Conservation (phyloP, 2,113 vertebrate genomes). For the Tretioscincus oriximinensis region DNA sequence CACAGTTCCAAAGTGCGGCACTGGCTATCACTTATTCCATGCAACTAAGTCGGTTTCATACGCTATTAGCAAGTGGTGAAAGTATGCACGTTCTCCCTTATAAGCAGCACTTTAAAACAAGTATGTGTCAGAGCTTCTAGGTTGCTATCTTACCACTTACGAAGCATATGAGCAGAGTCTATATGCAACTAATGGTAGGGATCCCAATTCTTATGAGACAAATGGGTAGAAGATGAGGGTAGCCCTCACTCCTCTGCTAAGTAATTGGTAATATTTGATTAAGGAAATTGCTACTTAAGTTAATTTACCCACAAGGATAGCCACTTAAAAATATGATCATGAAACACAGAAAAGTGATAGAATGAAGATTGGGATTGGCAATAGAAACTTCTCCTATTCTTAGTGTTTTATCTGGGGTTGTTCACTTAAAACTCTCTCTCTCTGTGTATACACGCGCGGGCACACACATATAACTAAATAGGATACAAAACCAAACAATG, state of each 20-base stretch:
- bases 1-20: background rate
- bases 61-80: background rate
- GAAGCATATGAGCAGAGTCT: background rate
- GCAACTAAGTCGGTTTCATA: background rate
- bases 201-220: background rate
- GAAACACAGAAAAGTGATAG: too few relatives aligned
- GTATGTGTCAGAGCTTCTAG: too few relatives aligned
- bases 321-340: background rate
- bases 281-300: background rate
- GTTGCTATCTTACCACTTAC: background rate
- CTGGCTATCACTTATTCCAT: background rate
- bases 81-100: background rate
- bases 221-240: too few relatives aligned
- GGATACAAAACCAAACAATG: too few relatives aligned
- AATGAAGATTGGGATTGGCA: too few relatives aligned
- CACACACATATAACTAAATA: too few relatives aligned
- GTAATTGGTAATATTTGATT: background rate
- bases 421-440: background rate
- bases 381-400: background rate
- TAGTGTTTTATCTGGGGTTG: background rate
- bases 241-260: background rate
- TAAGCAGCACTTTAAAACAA: too few relatives aligned
- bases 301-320: background rate
- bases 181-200: background rate
- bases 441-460: too few relatives aligned